These are phyloP conservation scores for Halcyon leucocephala DNA, from an alignment of 2,797 vertebrate genomes.

Conservation along the genomic window DNA sequence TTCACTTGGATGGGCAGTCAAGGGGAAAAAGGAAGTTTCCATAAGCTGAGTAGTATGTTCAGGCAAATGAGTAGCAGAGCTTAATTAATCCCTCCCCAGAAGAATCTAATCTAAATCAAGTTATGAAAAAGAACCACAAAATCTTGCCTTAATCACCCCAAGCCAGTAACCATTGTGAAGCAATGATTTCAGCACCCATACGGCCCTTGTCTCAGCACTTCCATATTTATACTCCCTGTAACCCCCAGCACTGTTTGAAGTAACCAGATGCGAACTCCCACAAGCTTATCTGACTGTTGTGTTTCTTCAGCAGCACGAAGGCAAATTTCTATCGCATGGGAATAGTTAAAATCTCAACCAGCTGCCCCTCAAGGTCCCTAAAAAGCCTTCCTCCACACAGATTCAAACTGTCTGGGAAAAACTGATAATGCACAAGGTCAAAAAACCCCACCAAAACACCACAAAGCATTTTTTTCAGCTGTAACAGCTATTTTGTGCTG, in stretches of 20 bases:
- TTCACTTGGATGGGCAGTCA: neutral
- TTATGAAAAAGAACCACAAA: neutral
- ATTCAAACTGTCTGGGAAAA: neutral
- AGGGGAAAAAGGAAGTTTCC: neutral
- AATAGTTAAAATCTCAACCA: neutral
- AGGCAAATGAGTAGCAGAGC: neutral
- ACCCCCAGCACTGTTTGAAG: neutral
- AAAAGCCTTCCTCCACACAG: neutral
- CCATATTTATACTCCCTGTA: neutral
- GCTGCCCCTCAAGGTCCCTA: neutral
- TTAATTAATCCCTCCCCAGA: neutral
- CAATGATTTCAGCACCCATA: neutral
- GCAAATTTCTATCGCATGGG: neutral
- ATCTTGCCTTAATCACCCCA: neutral
- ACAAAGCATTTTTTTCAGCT: fast-evolving
- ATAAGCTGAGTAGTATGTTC: neutral
- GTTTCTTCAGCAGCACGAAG: neutral
- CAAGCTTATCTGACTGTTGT: neutral
- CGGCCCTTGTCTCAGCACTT: neutral
- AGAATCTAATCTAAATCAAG: neutral
- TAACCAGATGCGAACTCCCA: neutral
- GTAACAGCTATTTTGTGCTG: neutral
- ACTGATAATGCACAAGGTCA: neutral
- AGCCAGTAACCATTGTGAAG: neutral
- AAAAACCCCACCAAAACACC: neutral